Conservation (phyloP, 37 sponge, comb jelly and placozoan species). For the Lycopodina hypogea region DNA sequence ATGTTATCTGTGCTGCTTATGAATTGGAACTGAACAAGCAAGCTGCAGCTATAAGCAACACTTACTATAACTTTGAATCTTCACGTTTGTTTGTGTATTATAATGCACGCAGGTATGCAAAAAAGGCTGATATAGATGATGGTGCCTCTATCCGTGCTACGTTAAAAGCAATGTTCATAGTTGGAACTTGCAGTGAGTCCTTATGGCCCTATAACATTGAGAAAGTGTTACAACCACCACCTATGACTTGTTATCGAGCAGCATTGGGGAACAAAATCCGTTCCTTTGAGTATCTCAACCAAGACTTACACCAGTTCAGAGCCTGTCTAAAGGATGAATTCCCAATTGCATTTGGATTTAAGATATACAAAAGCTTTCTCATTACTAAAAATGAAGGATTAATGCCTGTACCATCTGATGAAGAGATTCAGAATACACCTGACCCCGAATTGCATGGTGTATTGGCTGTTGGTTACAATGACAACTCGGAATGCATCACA, state of each 20-base stretch:
- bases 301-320: background rate
- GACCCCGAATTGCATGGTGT: background rate
- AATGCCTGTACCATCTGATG: background rate
- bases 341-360: constrained; percentile 10
- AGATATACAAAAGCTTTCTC: background rate
- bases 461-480: constrained; percentile 22
- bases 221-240: background rate
- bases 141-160: constrained; percentile 32
- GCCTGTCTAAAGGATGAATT: background rate
- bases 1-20: constrained; percentile 18
- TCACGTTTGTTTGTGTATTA: constrained; percentile 25
- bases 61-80: constrained; percentile 1
- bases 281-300: constrained; percentile 2
- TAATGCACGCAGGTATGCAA: background rate
- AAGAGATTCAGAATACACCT: background rate
- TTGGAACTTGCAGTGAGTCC: constrained; percentile 15
- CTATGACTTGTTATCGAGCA: background rate
- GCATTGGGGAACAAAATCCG: constrained; percentile 6
- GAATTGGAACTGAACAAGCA: constrained; percentile 5
- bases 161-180: background rate
- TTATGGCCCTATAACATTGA: background rate
- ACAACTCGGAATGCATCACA: background rate
- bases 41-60: background rate
- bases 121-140: background rate
- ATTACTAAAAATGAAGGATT: background rate